Percentiles rank a stretch among this genome's conserved stretches.
These are phyloP conservation scores for Scleropages formosus DNA, from an alignment of 2,797 vertebrate species.

Conservation along the genomic window DNA sequence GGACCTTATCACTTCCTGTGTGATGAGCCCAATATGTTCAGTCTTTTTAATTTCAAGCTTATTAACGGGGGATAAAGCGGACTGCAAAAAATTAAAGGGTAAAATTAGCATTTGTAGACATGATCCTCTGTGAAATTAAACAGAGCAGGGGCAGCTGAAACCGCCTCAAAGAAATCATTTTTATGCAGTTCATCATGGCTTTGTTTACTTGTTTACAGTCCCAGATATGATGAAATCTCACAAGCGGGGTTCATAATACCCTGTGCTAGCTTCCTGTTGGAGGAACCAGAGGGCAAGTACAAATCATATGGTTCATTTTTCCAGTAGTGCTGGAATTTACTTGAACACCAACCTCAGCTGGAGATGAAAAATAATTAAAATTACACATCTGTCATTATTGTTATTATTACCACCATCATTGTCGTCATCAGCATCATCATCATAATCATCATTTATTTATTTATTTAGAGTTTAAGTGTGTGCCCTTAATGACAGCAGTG, in stretches of 20 bases:
- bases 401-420: too few species aligned
- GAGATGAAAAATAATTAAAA: not conserved
- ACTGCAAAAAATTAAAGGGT: slow-evolving; percentile 66
- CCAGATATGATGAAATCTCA: slow-evolving; percentile 54
- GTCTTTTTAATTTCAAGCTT: slow-evolving; percentile 74
- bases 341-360: not conserved
- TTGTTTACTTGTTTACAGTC: slow-evolving; percentile 57
- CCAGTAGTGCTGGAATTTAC: not conserved
- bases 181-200: slow-evolving; percentile 41
- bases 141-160: slow-evolving; percentile 47
- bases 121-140: slow-evolving; percentile 66
- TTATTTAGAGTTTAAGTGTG: not conserved
- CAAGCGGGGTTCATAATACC: slow-evolving; percentile 41
- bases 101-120: slow-evolving; percentile 69
- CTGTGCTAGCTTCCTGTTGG: slow-evolving; percentile 3
- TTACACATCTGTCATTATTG: too few species aligned
- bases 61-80: slow-evolving; percentile 64
- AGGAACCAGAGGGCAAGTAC: slow-evolving; percentile 15
- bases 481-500: not conserved
- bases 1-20: slow-evolving; percentile 51
- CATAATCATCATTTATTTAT: too few species aligned
- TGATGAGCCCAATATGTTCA: slow-evolving; percentile 57
- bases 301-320: not conserved
- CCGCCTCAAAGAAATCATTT: slow-evolving; percentile 40
- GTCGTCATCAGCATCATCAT: too few species aligned